Base-by-base conservation (phyloP, 2,797 vertebrate species). In the Enteromius radiatus region DNA sequence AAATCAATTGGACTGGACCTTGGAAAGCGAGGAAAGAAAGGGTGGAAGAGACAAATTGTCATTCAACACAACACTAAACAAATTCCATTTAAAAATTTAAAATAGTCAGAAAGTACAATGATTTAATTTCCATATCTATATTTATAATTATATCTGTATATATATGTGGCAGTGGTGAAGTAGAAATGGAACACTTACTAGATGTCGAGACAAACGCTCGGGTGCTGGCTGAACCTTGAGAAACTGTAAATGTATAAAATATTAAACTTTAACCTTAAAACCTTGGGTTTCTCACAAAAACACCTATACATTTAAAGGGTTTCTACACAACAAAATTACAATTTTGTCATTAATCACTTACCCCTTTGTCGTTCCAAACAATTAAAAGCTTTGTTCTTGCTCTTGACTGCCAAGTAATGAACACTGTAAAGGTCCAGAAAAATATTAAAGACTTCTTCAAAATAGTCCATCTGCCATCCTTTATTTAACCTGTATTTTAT, bases 101-200 rank as follows among this genome's bases (percentile, higher is more conserved):
- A 43, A 76, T 63, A 43, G 17, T 43, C 23, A 61, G 15, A 28
- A 26, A 43, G 11, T 26, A 12, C 23, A 63, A 19, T 31, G 14
- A 12, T 4, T 26, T 59, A 12, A 21, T 49, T 21, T 33, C 15
- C 19, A 17, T 65, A 31, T 59, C 1, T 63, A 3, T 6, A 9
- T 70, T 5, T 71, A n/a, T 23, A 54, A 23, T 4, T 56, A 11
- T 33, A n/a, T 52, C 1, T 23, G 36, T 38, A 4, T 31, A 14
- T 38, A 28, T 28, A 61, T 61, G 12, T 7, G 23, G 3, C 5
- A 59, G 15, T 76, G 33, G 47, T 78, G 10, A 69, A 52, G 49
- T 14, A 63, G 15, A 73, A 8, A 26, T 36, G 2, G n/a, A 64
- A 36, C 21, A 52, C 80, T 64, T 74, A 81, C 80, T 74, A 49